A percentile compares a stretch with the other conserved stretches of the same genome.
phyloP scores from a whole-genome alignment of 1,140 invertebrate genomes.

The Gonatopus flavifemur region DNA sequence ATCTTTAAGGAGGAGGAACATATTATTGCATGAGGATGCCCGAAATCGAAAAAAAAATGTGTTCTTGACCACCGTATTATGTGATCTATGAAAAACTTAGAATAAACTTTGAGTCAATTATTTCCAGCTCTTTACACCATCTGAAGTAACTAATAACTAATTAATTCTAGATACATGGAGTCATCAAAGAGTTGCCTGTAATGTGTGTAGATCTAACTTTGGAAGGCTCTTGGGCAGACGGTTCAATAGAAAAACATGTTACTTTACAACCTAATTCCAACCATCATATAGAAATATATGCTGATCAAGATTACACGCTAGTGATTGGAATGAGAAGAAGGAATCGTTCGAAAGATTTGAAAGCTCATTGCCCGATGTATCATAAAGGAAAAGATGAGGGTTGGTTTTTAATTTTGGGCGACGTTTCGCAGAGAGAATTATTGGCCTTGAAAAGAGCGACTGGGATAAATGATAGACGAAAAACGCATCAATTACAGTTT shows the following conservation, averaged over 20 bases:
- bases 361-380: constrained; percentile 81
- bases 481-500: constrained; percentile 64
- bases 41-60: too few relatives aligned
- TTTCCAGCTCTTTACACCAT: too few relatives aligned
- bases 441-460: constrained; percentile 77
- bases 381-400: constrained; percentile 93
- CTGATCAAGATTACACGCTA: constrained; percentile 74
- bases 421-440: constrained; percentile 72
- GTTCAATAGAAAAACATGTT: constrained; percentile 55
- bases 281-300: constrained; percentile 65
- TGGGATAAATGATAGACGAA: constrained; percentile 48
- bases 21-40: too few relatives aligned
- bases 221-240: constrained; percentile 59
- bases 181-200: constrained; percentile 66
- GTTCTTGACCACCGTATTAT: too few relatives aligned
- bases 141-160: constrained; percentile 7
- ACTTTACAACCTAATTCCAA: constrained; percentile 43
- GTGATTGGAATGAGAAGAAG: constrained; percentile 60
- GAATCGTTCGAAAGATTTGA: constrained; percentile 53
- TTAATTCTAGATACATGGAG: constrained; percentile 55
- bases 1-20: too few relatives aligned
- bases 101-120: too few relatives aligned
- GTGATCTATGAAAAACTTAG: too few relatives aligned
- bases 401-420: constrained; percentile 89
- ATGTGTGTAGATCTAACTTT: constrained; percentile 62